These are phyloP conservation scores for Deroplatys truncata DNA, from an alignment of 2,888 invertebrate genomes.

Conservation along the genomic window DNA sequence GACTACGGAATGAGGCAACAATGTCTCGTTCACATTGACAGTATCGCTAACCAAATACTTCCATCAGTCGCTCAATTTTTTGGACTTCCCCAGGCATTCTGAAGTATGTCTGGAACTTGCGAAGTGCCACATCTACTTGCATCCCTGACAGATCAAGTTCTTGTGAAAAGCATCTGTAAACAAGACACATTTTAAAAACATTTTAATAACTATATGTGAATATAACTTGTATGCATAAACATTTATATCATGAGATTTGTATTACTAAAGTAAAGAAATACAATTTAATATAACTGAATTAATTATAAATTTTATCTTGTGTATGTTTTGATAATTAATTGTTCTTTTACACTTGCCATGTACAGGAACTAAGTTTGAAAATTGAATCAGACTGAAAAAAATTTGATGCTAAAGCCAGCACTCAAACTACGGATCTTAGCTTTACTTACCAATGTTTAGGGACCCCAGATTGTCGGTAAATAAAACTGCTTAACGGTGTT, in stretches of 20 bases:
- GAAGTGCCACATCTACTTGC: constrained; percentile 93
- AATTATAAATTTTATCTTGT: too few species aligned
- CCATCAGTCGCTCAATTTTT: constrained; percentile 93
- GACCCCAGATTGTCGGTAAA: too few species aligned
- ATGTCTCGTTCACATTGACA: constrained; percentile 92
- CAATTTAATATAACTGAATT: too few species aligned
- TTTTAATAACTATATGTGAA: not conserved
- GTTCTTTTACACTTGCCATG: too few species aligned
- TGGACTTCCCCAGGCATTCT: constrained; percentile 97
- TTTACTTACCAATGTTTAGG: too few species aligned
- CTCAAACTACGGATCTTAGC: too few species aligned
- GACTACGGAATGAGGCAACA: constrained; percentile 75
- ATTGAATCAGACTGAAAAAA: too few species aligned
- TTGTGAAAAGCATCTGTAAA: constrained; percentile 69
- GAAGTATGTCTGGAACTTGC: constrained; percentile 95
- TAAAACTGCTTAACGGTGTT: too few species aligned
- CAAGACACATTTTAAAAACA: not conserved
- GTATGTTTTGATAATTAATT: too few species aligned
- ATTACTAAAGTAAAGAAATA: not conserved
- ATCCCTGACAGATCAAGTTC: constrained; percentile 93
- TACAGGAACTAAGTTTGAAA: too few species aligned
- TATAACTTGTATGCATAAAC: not conserved
- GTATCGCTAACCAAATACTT: constrained; percentile 91
- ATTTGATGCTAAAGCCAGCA: too few species aligned
- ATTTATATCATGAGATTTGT: not conserved